Evolutionary conservation across 2,797 vertebrate species (phyloP).

Genomic region (Notoglanidium macrostoma): DNA sequence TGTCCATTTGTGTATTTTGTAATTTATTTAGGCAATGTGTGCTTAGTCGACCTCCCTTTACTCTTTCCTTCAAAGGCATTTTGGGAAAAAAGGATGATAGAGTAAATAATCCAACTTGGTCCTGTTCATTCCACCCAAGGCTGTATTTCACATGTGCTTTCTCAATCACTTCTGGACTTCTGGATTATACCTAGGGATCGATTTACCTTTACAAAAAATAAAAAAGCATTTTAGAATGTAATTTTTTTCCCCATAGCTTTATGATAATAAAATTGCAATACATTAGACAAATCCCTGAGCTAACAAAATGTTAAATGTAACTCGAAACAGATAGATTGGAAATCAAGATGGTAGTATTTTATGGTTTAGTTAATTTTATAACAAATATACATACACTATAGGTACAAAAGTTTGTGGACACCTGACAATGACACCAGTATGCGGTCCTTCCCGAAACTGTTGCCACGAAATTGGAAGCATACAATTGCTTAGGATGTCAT

Average conservation of each 20-base stretch:
- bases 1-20: background rate
- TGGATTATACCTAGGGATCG: background rate
- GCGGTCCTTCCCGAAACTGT: too few species aligned
- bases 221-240: background rate
- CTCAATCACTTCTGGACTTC: background rate
- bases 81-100: background rate
- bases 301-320: background rate
- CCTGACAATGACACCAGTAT: too few species aligned
- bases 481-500: too few species aligned
- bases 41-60: background rate
- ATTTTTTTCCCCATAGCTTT: background rate
- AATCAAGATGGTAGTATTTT: background rate
- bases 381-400: background rate
- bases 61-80: background rate
- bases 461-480: too few species aligned
- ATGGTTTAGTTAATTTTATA: background rate
- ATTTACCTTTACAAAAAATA: background rate
- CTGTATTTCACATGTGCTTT: slow-evolving; percentile 8
- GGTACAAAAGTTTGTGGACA: too few species aligned
- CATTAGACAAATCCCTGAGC: background rate
- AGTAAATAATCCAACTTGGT: background rate
- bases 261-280: background rate
- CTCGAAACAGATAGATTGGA: background rate
- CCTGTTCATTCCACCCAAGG: background rate
- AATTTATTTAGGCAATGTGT: background rate